phyloP scores from a whole-genome alignment of 2,888 invertebrate genomes.

The Pocota personata region DNA sequence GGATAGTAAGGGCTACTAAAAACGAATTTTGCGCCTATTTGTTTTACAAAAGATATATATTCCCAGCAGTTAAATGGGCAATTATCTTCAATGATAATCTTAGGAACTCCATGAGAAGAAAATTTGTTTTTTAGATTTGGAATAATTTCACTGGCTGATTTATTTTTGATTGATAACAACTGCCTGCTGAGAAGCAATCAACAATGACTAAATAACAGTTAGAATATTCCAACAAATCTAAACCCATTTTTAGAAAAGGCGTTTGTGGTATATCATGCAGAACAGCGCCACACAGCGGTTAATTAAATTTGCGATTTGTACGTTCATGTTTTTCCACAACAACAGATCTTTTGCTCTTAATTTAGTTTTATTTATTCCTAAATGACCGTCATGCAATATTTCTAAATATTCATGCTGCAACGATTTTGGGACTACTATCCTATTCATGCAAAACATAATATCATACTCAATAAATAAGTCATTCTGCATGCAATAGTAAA shows the following conservation, averaged over 20 bases:
- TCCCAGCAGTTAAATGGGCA: constrained; percentile 73
- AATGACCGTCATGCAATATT: constrained; percentile 70
- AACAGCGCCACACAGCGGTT: constrained; percentile 2
- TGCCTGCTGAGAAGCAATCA: constrained; percentile 73
- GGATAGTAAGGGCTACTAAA: constrained; percentile 74
- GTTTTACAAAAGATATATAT: constrained; percentile 71
- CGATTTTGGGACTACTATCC: constrained; percentile 71
- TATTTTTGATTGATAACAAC: constrained; percentile 49
- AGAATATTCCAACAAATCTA: constrained; percentile 74
- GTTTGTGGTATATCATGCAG: neutral
- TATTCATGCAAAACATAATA: constrained; percentile 72
- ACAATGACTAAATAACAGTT: constrained; percentile 69
- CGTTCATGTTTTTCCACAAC: neutral
- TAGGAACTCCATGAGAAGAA: constrained; percentile 64
- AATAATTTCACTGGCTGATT: constrained; percentile 59
- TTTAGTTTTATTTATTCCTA: constrained; percentile 75
- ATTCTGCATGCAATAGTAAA: no score
- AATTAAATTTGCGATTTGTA: neutral
- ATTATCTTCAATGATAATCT: constrained; percentile 73
- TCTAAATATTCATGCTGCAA: constrained; percentile 71
- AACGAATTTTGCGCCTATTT: constrained; percentile 69
- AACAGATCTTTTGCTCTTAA: constrained; percentile 58
- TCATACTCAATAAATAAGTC: constrained; percentile 11
- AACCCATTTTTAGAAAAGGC: constrained; percentile 65
- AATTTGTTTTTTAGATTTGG: constrained; percentile 42